Conservation (phyloP, 2,113 vertebrate genomes). For the Poeciliopsis turrubarensis region DNA sequence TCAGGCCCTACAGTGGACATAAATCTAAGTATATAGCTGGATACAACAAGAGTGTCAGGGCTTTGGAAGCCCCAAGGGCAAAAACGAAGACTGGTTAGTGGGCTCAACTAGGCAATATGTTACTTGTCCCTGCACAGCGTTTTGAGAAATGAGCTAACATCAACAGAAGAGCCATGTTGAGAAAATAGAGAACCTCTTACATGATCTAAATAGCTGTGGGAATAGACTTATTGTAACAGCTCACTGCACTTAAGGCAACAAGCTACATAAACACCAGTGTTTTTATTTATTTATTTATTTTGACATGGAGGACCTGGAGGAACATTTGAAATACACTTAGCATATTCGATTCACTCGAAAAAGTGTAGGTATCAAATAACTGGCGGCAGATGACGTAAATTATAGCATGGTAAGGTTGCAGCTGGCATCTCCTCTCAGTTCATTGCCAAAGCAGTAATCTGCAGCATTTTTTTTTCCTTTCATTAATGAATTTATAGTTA, state of each 20-base stretch:
- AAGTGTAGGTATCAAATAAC: constrained; percentile 31
- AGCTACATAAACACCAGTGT: constrained; percentile 15
- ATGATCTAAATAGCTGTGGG: constrained; percentile 42
- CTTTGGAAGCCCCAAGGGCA: constrained; percentile 32
- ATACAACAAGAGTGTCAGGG: constrained; percentile 7
- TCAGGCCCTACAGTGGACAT: constrained; percentile 13
- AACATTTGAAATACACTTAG: constrained; percentile 5
- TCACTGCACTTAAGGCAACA: constrained; percentile 25
- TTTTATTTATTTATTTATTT: neutral
- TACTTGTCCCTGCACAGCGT: constrained; percentile 32
- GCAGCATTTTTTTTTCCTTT: neutral
- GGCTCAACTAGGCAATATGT: constrained; percentile 49
- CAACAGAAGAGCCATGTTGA: constrained; percentile 41
- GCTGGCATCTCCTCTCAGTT: constrained; percentile 15
- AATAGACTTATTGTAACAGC: constrained; percentile 32
- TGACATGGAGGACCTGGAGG: constrained; percentile 17
- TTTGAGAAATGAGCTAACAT: constrained; percentile 50
- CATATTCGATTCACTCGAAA: constrained; percentile 6
- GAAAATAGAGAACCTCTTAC: constrained; percentile 37
- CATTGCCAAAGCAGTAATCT: constrained; percentile 23
- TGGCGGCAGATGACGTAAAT: constrained; percentile 34
- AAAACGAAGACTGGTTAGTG: constrained; percentile 26
- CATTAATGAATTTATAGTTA: constrained; percentile 3
- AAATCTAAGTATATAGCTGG: constrained; percentile 23
- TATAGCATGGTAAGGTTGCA: constrained; percentile 11